These are phyloP conservation scores for Egretta garzetta DNA, from an alignment of 2,113 vertebrate species.

Conservation along the genomic window DNA sequence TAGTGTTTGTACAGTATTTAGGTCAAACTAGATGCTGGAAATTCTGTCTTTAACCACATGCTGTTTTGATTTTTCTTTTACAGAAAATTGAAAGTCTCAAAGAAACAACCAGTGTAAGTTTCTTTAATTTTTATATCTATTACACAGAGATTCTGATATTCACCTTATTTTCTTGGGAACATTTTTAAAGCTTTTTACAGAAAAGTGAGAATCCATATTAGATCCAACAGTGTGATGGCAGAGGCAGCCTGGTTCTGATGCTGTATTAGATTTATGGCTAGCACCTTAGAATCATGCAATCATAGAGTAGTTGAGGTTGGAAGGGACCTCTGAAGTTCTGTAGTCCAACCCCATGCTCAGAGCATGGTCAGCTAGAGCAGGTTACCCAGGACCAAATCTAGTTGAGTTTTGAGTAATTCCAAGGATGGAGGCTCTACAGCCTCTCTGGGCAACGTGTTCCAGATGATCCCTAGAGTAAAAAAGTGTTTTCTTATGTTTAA, in stretches of 20 bases:
- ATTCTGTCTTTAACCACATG: neutral
- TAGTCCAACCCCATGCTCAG: neutral
- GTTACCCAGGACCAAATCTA: neutral
- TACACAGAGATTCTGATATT: neutral
- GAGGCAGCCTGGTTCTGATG: neutral
- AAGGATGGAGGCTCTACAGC: neutral
- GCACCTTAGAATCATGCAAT: neutral
- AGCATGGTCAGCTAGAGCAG: neutral
- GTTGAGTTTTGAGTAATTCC: neutral
- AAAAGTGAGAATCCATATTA: neutral
- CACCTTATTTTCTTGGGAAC: neutral
- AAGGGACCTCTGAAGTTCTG: neutral
- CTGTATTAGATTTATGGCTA: neutral
- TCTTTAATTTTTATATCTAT: neutral
- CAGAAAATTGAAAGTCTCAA: conserved; percentile 97
- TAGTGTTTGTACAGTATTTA: neutral
- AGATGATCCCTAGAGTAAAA: neutral
- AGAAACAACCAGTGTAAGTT: conserved; percentile 98
- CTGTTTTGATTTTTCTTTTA: conserved; percentile 33
- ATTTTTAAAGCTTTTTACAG: neutral
- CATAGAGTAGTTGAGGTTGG: neutral
- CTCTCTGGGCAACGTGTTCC: neutral
- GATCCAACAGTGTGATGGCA: neutral
- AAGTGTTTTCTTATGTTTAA: neutral
- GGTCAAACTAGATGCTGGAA: neutral